Evolutionary conservation across 1,140 invertebrate species (phyloP).

Genomic region (Rhyacophila brunnea): DNA sequence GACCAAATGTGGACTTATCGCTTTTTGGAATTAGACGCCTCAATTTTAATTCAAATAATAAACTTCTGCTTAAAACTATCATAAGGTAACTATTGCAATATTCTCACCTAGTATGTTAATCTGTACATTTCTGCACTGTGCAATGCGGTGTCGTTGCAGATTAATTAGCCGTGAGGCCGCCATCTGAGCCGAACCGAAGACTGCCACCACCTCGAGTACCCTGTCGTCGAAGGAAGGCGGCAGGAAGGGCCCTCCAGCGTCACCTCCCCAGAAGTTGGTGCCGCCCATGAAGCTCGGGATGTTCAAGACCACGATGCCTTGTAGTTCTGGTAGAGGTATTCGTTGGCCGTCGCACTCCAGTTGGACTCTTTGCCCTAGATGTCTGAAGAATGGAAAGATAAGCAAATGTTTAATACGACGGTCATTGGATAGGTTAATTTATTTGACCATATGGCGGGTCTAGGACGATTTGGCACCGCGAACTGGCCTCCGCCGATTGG

Average conservation of each 20-base stretch:
- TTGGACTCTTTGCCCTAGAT: conserved; percentile 92
- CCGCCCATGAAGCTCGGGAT: conserved; percentile 98
- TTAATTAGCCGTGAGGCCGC: conserved; percentile 92
- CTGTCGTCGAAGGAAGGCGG: conserved; percentile 90
- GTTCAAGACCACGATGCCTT: conserved; percentile 96
- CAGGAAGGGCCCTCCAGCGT: conserved; percentile 81
- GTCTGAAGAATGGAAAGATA: conserved; percentile 49
- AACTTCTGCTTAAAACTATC: background rate
- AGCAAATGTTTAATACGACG: too few relatives aligned
- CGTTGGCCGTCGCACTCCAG: conserved; percentile 90
- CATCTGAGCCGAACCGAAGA: conserved; percentile 96
- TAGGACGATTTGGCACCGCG: too few relatives aligned
- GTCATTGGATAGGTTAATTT: too few relatives aligned
- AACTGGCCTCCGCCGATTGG: too few relatives aligned
- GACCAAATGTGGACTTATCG: too few relatives aligned
- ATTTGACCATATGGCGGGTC: too few relatives aligned
- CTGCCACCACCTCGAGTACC: conserved; percentile 92
- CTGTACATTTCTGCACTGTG: conserved; percentile 92
- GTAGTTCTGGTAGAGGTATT: conserved; percentile 88
- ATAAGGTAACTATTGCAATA: too few relatives aligned
- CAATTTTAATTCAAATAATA: background rate
- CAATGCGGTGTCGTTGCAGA: conserved; percentile 94
- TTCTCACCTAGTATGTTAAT: conserved; percentile 88
- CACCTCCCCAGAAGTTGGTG: conserved; percentile 87
- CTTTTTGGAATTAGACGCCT: too few relatives aligned